Evolutionary conservation across 2,888 invertebrate genomes (phyloP), one percentile per base, ranked within the genome.

Genomic region (Blastobasis lacticolella): DNA sequence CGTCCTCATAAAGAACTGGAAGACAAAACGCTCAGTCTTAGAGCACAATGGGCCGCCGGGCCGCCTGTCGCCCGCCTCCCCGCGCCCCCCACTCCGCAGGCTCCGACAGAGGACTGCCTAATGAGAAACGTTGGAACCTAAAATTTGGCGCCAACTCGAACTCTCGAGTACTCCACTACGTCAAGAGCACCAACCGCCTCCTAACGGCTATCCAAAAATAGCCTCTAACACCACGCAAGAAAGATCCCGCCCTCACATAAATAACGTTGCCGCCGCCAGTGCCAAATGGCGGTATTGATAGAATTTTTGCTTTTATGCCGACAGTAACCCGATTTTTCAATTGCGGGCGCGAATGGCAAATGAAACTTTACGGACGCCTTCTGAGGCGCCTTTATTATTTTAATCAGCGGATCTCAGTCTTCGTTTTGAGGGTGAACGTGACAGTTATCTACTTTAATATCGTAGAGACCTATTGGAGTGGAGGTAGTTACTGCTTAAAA

Each of bases 111-210:
- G 70, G 78, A 66, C 75, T 71, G 66, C 70, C 79, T 86, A 86
- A 86, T 84, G 84, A 85, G 84, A 82, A 82, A 75, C 83, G 81
- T 79, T 75, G 80, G 74, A 75, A 83, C 74, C 83, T 82, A 79
- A 86, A 86, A 86, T 86, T 85, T 78, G 80, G 84, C 81, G 81
- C 85, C 84, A 84, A 82, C 83, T 86, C 85, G 77, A 84, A 84
- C 81, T 80, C 73, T 75, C 68, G 73, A 76, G 73, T 75, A 71
- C 75, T 79, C 71, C 69, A 76, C 63, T 57, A 40, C 37, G 62
- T 64, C 59, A 62, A 75, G 72, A 64, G 66, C 65, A 63, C 67
- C 66, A 57, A 59, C 51, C 44, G 36, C 43, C 51, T 54, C 49
- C 41, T 49, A 57, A 46, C 38, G 46, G 10, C 37, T 38, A 55